A percentile compares a stretch with the other conserved stretches of the same genome.
Conservation (phyloP, 2,888 invertebrate species). For the Apocheima hispidaria region DNA sequence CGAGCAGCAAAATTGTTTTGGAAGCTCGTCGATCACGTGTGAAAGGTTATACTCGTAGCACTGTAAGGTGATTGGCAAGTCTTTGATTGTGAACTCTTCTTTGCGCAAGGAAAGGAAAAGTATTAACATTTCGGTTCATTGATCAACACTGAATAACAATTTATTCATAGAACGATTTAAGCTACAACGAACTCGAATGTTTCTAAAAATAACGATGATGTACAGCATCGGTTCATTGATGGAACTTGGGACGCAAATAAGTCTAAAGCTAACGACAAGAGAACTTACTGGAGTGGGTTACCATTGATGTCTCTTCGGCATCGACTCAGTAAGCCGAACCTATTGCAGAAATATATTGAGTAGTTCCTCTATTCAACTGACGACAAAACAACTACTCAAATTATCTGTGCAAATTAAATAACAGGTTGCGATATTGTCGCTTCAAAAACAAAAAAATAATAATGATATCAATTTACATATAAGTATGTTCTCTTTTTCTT, state of each 20-base stretch:
- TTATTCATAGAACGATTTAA: constrained; percentile 29
- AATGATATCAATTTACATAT: no score
- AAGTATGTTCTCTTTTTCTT: no score
- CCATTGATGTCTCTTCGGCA: constrained; percentile 10
- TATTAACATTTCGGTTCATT: constrained; percentile 24
- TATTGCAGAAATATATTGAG: constrained; percentile 3
- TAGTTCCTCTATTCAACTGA: constrained; percentile 2
- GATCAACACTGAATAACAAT: constrained; percentile 24
- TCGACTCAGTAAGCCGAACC: constrained; percentile 2
- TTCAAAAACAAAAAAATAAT: no score
- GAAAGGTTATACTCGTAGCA: constrained; percentile 10
- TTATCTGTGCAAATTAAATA: no score
- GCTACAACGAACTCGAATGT: constrained; percentile 17
- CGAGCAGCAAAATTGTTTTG: constrained; percentile 9
- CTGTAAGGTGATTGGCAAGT: constrained; percentile 14
- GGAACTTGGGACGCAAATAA: constrained; percentile 24
- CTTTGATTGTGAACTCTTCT: constrained; percentile 9
- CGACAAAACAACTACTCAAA: no score
- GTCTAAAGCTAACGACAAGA: constrained; percentile 11
- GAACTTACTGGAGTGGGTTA: constrained; percentile 13
- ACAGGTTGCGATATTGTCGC: no score
- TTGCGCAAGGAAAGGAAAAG: constrained; percentile 12
- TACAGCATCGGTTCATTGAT: constrained; percentile 20
- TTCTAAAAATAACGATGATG: constrained; percentile 26
- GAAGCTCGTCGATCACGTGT: constrained; percentile 23